A percentile compares a stretch with the other conserved stretches of the same genome.
phyloP scores from a whole-genome alignment of 1,140 invertebrate genomes.

The Planococcus citri region DNA sequence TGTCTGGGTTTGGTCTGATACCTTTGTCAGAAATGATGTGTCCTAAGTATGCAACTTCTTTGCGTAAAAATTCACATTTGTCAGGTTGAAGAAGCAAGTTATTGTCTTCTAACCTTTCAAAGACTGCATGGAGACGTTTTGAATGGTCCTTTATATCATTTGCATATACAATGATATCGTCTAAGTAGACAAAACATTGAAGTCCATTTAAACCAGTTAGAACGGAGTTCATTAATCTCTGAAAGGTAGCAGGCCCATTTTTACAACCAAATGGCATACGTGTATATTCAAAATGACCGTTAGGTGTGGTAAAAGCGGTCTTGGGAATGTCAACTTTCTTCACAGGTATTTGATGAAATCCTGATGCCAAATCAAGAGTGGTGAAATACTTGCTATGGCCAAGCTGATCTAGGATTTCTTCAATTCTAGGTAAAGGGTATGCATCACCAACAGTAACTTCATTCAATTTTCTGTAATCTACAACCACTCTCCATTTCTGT shows the following conservation, averaged over 20 bases:
- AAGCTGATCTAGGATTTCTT: slow-evolving; percentile 37
- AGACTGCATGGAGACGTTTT: slow-evolving; percentile 26
- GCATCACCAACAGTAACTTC: slow-evolving; percentile 35
- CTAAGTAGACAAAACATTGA: slow-evolving; percentile 26
- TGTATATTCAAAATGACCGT: slow-evolving; percentile 25
- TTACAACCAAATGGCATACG: slow-evolving; percentile 29
- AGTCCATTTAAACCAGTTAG: slow-evolving; percentile 25
- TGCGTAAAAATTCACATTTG: slow-evolving; percentile 32
- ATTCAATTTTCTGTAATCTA: slow-evolving; percentile 35
- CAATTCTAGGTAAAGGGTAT: slow-evolving; percentile 41
- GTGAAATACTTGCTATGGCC: slow-evolving; percentile 36
- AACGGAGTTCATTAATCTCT: slow-evolving; percentile 27
- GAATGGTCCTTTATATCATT: slow-evolving; percentile 26
- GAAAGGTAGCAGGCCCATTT: slow-evolving; percentile 26
- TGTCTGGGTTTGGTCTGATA: slow-evolving; percentile 32
- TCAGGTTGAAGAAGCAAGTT: slow-evolving; percentile 29
- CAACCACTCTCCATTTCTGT: slow-evolving; percentile 25
- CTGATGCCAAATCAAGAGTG: slow-evolving; percentile 36
- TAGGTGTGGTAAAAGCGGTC: slow-evolving; percentile 26
- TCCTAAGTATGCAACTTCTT: slow-evolving; percentile 31
- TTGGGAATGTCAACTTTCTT: slow-evolving; percentile 30
- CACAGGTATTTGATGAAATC: slow-evolving; percentile 35
- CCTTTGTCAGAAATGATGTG: slow-evolving; percentile 31
- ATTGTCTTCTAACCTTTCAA: slow-evolving; percentile 27
- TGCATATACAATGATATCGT: slow-evolving; percentile 30